Base-by-base conservation (phyloP, 2,888 invertebrate species). In the Tetragonula carbonaria region DNA sequence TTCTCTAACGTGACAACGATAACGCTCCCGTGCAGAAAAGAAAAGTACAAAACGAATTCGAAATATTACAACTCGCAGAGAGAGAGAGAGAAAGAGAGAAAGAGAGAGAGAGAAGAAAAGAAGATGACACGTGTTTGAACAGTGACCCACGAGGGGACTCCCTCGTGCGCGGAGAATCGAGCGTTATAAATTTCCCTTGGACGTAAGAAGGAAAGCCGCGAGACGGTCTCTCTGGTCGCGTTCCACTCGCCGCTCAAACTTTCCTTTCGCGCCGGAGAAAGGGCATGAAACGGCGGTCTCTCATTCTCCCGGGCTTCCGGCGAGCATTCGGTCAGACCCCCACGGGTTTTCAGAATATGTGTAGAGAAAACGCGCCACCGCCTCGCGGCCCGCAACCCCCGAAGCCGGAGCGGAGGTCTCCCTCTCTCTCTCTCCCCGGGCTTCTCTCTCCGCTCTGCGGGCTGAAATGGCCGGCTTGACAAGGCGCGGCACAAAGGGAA, bases 401-500 rank as follows among this genome's bases (percentile, higher is more conserved):
- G 62, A 62, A 38, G 55, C 45, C 38, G n/a, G 50, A 70, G 65
- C 11, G 45, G 45, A 11, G 45, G 8, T 67, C 70, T 23, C 38
- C 6, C 38, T 38, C 38, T 38, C 38, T 38, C 38, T 38, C 28
- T 28, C 59, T 67, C 59, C 59, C 77, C 53, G 75, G 57, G 33
- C 11, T 66, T 62, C 62, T 62, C 23, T 62, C 77, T 76, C 67
- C 62, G 66, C 71, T 67, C 70, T 16, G 1, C 38, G 38, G 28
- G 82, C 66, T 78, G 85, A 78, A 87, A 90, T 87, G 88, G 88
- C 86, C 87, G 84, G 85, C 86, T 85, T 89, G 89, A 88, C 90
- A 86, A 88, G 88, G 71, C 82, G 76, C 74, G 78, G 84, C 82
- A 92, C 91, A 92, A 91, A 91, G 88, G 91, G 77, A 90, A 89